Evolutionary conservation across 1,140 invertebrate species (phyloP), one percentile per base, ranked within the genome.

Genomic region (Neomicropteryx cornuta): DNA sequence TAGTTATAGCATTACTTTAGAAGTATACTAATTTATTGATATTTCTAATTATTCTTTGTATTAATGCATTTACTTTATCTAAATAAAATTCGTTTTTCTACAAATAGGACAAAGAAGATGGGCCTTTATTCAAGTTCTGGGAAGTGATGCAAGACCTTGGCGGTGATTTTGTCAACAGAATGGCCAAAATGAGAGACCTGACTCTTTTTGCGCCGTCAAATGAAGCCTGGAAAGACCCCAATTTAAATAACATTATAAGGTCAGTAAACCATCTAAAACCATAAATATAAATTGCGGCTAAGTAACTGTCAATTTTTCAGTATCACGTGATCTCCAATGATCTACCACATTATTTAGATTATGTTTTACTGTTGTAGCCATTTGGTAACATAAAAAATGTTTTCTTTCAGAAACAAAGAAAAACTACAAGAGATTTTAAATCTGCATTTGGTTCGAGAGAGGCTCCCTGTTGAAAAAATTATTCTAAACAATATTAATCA

Each of bases 181-280:
- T 90, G n/a, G 78, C 71, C 28, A 64, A 70, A 24, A 71, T 76
- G 32, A 72, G 73, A 19, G 79, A 87, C 30, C 70, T 90, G 4
- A 93, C 90, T 1, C 67, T 94, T 16, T 89, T 94, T 55, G 88
- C 87, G 1, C 90, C 90, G 0, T 88, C 82, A 46, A 93, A 94
- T 56, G 79, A 81, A 38, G 90, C 90, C 1, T 81, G 81, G 75
- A 77, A 78, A 38, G 71, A 77, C 39, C 66, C 75, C 4, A 74
- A 72, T 24, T 71, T 90, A 1, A 73, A 81, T 42, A 72, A 76
- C 44, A 68, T 87, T 43, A 63, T 85, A 23, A 73, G 75, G 63
- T 60, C 49, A 46, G 32, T 24, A 18, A 14, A 41, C n/a, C n/a
- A n/a, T n/a, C n/a, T n/a, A n/a, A n/a, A n/a, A n/a, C n/a, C n/a